These are phyloP conservation scores for Cardinalis cardinalis DNA, from an alignment of 2,113 vertebrate species.

Conservation along the genomic window DNA sequence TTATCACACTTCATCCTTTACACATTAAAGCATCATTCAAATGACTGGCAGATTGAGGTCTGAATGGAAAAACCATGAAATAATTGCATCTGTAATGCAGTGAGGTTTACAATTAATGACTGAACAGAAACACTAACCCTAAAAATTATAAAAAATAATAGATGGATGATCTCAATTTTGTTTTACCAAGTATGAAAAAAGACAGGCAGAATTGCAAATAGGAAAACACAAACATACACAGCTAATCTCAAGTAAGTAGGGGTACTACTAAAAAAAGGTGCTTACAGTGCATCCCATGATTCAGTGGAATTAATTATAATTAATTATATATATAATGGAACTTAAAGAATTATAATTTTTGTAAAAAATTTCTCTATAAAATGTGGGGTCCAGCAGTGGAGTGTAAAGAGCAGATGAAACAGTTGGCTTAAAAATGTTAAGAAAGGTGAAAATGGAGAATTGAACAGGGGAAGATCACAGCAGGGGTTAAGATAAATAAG, in stretches of 20 bases:
- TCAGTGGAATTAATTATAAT: neutral
- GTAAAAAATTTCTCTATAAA: neutral
- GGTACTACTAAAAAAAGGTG: neutral
- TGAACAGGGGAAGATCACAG: neutral
- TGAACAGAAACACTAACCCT: neutral
- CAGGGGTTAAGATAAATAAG: slow-evolving; percentile 41
- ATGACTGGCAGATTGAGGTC: neutral
- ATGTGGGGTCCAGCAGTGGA: neutral
- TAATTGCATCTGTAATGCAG: neutral
- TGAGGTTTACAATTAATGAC: neutral
- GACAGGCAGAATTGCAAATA: neutral
- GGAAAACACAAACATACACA: neutral
- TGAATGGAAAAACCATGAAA: neutral
- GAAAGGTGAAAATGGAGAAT: slow-evolving; percentile 5
- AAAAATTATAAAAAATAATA: neutral
- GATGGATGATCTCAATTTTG: neutral
- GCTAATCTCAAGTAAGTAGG: neutral
- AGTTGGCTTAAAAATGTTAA: neutral
- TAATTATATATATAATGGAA: no score
- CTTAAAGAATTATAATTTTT: neutral
- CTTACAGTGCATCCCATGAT: neutral
- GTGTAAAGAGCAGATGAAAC: neutral
- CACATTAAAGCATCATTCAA: neutral
- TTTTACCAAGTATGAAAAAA: neutral
- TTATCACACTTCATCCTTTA: neutral